Evolutionary conservation across 1,140 invertebrate genomes (phyloP).

Genomic region (Drosophila takahashii): DNA sequence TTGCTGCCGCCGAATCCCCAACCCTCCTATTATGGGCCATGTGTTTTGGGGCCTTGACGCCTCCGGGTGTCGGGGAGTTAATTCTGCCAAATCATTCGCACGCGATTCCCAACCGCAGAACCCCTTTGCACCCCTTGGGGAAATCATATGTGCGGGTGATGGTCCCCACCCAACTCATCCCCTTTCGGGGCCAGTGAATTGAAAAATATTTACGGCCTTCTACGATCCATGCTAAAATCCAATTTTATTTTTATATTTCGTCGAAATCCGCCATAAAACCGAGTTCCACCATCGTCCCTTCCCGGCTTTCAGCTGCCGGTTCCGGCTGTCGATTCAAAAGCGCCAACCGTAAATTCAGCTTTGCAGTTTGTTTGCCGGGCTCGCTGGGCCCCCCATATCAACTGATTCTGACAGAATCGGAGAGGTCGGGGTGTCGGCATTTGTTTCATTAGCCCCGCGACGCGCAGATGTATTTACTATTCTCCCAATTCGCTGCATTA

Average conservation of each 20-base stretch:
- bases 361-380: constrained; percentile 65
- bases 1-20: constrained; percentile 36
- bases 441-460: constrained; percentile 64
- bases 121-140: constrained; percentile 47
- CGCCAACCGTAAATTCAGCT: constrained; percentile 68
- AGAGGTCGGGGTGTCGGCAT: constrained; percentile 16
- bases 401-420: constrained; percentile 22
- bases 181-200: constrained; percentile 58
- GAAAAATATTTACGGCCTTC: constrained; percentile 81
- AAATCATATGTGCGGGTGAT: constrained; percentile 54
- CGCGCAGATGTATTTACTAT: constrained; percentile 56
- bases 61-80: constrained; percentile 62
- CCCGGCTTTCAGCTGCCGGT: constrained; percentile 12
- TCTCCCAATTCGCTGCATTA: constrained; percentile 38
- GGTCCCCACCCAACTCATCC: neutral
- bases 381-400: constrained; percentile 9
- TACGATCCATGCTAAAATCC: constrained; percentile 79
- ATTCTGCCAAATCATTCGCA: constrained; percentile 77
- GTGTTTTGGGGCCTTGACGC: constrained; percentile 18
- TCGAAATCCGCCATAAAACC: constrained; percentile 76
- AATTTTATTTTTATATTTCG: constrained; percentile 80
- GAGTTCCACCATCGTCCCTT: constrained; percentile 10
- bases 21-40: neutral
- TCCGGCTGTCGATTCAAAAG: constrained; percentile 63
- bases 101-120: constrained; percentile 71